Evolutionary conservation across 2,888 invertebrate species (phyloP), one percentile per base, ranked within the genome.

Genomic region (Hypsopygia costalis): DNA sequence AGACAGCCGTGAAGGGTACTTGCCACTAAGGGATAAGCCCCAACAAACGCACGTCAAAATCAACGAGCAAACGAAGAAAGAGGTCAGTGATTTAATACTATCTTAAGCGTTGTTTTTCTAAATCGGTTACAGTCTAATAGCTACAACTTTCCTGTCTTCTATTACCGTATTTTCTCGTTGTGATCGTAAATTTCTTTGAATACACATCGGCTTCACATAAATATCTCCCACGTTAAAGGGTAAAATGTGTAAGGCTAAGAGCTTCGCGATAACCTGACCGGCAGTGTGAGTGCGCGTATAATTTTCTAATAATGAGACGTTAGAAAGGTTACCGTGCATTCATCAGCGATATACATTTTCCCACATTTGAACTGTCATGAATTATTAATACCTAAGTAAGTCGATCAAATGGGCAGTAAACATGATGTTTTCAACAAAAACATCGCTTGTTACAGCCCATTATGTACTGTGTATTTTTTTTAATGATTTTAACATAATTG

Each of bases 61-160:
- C 73, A 89, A 83, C 73, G 89, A 88, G 55, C 86, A 89, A 63
- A 88, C 87, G 45, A 89, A 89, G 62, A 89, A 89, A 82, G 89
- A 90, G 89, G 89, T 90, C 74, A 87, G 89, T 82, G 69, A 74
- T 72, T 78, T 73, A 72, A 68, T 62, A 68, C 62, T 61, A 69
- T 59, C 60, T 58, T 53, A 57, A 61, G 58, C 60, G 59, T 62
- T 53, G 63, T 66, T 65, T 71, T 73, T 70, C 66, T 69, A 66
- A 74, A 69, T 71, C 71, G 72, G 79, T 80, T 76, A 79, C 80
- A 80, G 71, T 80, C 79, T 77, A 80, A 77, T 81, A 81, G 76
- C 54, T 61, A 52, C 68, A 55, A 67, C 76, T 77, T 75, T 79
- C 73, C 69, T 70, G 61, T 60, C 62, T 58, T 64, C 58, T 61